phyloP scores from a whole-genome alignment of 2,113 vertebrate species.

The Pleuronectes platessa region DNA sequence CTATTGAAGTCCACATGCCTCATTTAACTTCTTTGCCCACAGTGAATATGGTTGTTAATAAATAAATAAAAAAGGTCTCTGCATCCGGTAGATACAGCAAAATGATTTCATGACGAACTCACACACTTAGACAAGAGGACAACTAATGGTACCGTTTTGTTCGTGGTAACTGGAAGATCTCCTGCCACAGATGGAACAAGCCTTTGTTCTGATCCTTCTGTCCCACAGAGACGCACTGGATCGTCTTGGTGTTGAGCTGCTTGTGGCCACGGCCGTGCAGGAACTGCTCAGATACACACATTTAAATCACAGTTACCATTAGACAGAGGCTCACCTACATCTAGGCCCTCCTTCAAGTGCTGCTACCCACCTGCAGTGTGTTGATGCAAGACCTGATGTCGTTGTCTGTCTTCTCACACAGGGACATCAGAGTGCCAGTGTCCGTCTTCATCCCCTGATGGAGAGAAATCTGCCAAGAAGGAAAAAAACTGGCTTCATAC shows the following conservation, averaged over 20 bases:
- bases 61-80: too few species aligned
- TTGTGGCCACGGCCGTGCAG: conserved; percentile 88
- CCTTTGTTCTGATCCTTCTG: conserved; percentile 97
- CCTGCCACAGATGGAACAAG: conserved; percentile 95
- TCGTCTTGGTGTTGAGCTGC: conserved; percentile 82
- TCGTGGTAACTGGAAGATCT: conserved; percentile 93
- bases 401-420: conserved; percentile 94
- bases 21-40: too few species aligned
- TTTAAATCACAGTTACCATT: background rate
- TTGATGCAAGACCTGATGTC: conserved; percentile 96
- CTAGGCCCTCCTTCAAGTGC: background rate
- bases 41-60: too few species aligned
- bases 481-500: background rate
- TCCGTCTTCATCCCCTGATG: conserved; percentile 87
- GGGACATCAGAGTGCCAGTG: conserved; percentile 81
- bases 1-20: too few species aligned
- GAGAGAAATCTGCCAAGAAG: conserved; percentile 80
- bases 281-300: conserved; percentile 83
- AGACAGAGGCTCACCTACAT: background rate
- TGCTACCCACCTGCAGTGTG: conserved; percentile 89
- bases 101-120: too few species aligned
- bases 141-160: conserved; percentile 82
- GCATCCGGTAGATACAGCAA: too few species aligned
- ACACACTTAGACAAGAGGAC: too few species aligned
- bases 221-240: conserved; percentile 87